These are phyloP conservation scores for Trachelus stipa DNA, from an alignment of 2,888 invertebrate genomes.

Conservation along the genomic window DNA sequence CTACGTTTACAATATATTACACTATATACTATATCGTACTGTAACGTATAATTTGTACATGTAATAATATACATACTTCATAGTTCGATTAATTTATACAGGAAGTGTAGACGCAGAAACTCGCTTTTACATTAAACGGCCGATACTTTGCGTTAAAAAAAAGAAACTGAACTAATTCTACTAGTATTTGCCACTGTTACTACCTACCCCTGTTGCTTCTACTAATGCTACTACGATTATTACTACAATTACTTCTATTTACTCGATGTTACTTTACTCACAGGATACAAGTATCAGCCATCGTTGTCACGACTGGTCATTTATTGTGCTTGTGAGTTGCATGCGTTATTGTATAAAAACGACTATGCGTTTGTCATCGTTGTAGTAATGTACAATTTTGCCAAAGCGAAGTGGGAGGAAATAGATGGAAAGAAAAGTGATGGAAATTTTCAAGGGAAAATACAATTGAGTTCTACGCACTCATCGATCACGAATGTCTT, in stretches of 20 bases:
- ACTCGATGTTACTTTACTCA: neutral
- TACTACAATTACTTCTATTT: neutral
- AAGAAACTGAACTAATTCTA: neutral
- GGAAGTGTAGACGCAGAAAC: neutral
- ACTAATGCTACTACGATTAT: neutral
- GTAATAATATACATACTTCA: conserved; percentile 20
- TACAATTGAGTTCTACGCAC: neutral
- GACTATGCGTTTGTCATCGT: neutral
- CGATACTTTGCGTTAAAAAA: neutral
- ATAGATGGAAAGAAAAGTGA: neutral
- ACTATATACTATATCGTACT: conserved; percentile 22
- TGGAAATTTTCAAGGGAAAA: neutral
- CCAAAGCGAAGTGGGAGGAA: neutral
- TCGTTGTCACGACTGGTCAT: neutral
- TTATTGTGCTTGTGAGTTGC: neutral
- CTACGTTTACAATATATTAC: conserved; percentile 30
- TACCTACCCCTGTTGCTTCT: neutral
- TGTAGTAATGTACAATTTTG: neutral
- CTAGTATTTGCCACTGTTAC: neutral
- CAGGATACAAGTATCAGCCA: neutral
- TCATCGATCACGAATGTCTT: no score
- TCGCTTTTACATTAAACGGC: neutral
- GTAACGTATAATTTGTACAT: neutral
- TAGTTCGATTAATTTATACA: neutral
- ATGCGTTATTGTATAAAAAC: neutral